Evolutionary conservation across 2,888 invertebrate species (phyloP), one percentile per base, ranked within the genome.

Genomic region (Proisotoma minuta): DNA sequence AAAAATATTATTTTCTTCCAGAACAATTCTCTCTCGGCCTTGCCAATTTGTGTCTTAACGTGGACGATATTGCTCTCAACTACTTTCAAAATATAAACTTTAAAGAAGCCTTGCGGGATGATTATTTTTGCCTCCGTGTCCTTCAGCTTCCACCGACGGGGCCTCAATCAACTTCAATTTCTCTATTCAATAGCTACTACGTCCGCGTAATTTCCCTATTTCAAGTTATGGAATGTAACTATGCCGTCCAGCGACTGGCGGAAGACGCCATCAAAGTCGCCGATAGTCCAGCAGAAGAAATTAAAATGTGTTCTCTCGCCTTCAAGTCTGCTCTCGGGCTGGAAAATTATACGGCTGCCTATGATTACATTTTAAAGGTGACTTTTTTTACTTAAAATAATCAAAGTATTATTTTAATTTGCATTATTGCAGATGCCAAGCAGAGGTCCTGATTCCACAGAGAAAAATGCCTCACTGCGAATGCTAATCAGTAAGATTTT

Each of bases 221-320:
- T 34, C 66, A 72, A 65, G 64, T 73, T 20, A 71, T 67, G 26
- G 66, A 70, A 15, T 63, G 67, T 23, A 51, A 60, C 22, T 57
- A 60, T 26, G 68, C 65, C 2, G 63, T 73, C 39, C 69, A 67
- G 52, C 57, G 40, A 15, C 34, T 73, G 3, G 68, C 73, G 2
- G 67, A 68, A 34, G 65, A 66, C 29, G 71, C 68, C 12, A 39
- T 72, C 5, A 34, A 29, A 23, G 50, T 49, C 8, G 66, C 66
- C 29, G 67, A 65, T 22, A 47, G 23, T 24, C 22, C 18, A 49
- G 49, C 10, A 22, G 26, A 62, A 8, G 59, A 57, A 28, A 66
- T 65, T 8, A 57, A 66, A 63, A 72, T 73, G 72, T 70, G 70
- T 52, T 63, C 71, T 2, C 51, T 73, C 2, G 72, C 72, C 2